Evolutionary conservation across 1,140 invertebrate species (phyloP), one percentile per base, ranked within the genome.

Genomic region (Matsumurasca onukii): DNA sequence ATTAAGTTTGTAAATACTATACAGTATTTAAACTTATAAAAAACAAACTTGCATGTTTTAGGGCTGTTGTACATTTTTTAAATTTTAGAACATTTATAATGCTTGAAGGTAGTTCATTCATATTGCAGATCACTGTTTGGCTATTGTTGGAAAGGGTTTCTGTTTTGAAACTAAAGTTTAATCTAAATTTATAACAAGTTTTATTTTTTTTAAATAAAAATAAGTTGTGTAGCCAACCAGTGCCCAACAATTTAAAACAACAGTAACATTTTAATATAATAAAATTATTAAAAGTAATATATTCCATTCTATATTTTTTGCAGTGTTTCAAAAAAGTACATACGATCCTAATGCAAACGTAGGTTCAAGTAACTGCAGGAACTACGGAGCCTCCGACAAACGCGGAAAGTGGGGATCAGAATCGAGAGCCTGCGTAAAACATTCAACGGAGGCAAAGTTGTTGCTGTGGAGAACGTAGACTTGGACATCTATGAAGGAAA

Each of bases 401-500:
- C 30, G 66, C 31, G 39, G 22, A 70, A 71, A 49, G 29, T 71
- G 20, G 69, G 69, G 67, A 39, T 39, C 12, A n/a, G 29, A 73
- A 73, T 70, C 22, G 25, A 65, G n/a, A 66, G 59, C 13, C 29
- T 70, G 12, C 20, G 27, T 9, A 73, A 73, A 64, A 67, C 30
- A 20, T 70, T 68, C 67, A 51, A 24, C 25, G 65, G 67, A n/a
- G 68, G 67, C 2, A 67, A 69, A 48, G 29, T 73, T 15, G 52
- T 34, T 48, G 73, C 75, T n/a, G 72, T 75, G 3, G 71, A 74
- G 45, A 71, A 69, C 20, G 66, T 75, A 0, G 70, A 72, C 57
- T 52, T 76, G 25, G 71, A 76, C 59, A 57, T 76, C 5, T 74
- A 75, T 67, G 66, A 74, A 34, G 93, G 91, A 0, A 91, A 95